Percentiles rank a stretch among this genome's conserved stretches.
These are phyloP conservation scores for Pteropus alecto DNA, from an alignment of 2,113 vertebrate species.

Conservation along the genomic window DNA sequence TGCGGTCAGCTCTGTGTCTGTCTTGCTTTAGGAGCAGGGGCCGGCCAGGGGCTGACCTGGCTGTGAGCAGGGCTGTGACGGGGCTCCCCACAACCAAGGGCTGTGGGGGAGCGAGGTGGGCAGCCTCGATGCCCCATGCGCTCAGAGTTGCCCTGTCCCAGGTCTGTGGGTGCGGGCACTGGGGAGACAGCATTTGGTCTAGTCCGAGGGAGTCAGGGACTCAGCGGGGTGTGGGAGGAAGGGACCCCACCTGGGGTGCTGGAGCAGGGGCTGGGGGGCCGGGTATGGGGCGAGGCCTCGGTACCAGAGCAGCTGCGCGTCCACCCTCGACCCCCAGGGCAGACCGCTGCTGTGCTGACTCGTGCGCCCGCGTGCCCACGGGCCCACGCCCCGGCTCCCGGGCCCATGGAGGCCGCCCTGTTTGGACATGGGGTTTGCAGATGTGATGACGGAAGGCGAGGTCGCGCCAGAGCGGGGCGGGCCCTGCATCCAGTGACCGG, in stretches of 20 bases:
- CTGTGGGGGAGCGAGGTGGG: not conserved
- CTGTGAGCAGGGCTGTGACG: not conserved
- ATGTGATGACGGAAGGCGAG: not conserved
- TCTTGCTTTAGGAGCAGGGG: not conserved
- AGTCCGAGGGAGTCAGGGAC: not conserved
- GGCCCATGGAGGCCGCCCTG: not conserved
- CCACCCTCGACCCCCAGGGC: not conserved
- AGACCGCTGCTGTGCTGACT: not conserved
- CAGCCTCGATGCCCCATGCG: too few relatives aligned
- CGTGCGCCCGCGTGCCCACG: not conserved
- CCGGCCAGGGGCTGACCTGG: not conserved
- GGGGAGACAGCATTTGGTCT: not conserved
- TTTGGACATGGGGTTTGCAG: not conserved
- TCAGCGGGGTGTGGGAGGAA: not conserved
- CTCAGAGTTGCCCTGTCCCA: not conserved
- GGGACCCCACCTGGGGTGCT: not conserved
- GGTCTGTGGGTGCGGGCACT: not conserved
- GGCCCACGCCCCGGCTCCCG: too few relatives aligned
- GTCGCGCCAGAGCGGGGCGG: not conserved
- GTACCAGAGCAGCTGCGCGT: not conserved
- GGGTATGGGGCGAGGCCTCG: too few relatives aligned
- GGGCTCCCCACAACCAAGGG: not conserved
- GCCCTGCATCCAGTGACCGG: not conserved
- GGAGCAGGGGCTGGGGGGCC: not conserved
- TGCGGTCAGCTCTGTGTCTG: not conserved